Base-by-base conservation (phyloP, 2,797 vertebrate species). In the Gallinago nigripennis region DNA sequence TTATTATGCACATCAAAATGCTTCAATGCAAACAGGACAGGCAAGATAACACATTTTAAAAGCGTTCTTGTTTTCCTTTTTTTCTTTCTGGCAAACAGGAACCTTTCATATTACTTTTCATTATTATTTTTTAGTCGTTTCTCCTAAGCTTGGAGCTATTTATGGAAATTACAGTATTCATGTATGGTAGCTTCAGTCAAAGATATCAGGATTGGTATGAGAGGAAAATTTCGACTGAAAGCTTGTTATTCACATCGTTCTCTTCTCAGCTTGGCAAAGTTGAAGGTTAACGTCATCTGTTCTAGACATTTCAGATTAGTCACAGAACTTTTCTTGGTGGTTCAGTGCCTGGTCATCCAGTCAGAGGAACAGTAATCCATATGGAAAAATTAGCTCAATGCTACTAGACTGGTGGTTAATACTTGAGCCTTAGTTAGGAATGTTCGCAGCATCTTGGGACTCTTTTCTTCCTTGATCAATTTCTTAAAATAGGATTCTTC, bases 401-500 rank as follows among this genome's bases (percentile, higher is more conserved):
- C 95, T 97, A 98, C 97, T 98, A 98, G 94, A 97, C 90, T 98
- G 97, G 92, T 97, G 98, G 96, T 96, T 97, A 98, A 98, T 94
- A 97, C 96, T 98, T 90, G 98, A 97, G 98, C 97, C 97, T 98
- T 98, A 98, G 97, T 98, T 97, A 98, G 97, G 98, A 98, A 97
- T 97, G 97, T 98, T 98, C 94, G 97, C 97, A 97, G 97, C 97
- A 95, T 98, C 97, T 95, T 97, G 98, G 98, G 94, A 96, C 96
- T 98, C 98, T 97, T 97, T 98, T 98, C 96, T 98, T 98, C 98
- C 98, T 98, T 98, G 98, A 97, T 99, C 98, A 99, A 98, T 99
- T 99, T 99, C 99, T 99, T 99, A 99, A 99, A 99, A 99, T 99
- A 98, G 98, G 98, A 98, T 99, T 99, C 99, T 99, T 99, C 99